phyloP scores from a whole-genome alignment of 2,113 vertebrate species.

The Xiphophorus hellerii region DNA sequence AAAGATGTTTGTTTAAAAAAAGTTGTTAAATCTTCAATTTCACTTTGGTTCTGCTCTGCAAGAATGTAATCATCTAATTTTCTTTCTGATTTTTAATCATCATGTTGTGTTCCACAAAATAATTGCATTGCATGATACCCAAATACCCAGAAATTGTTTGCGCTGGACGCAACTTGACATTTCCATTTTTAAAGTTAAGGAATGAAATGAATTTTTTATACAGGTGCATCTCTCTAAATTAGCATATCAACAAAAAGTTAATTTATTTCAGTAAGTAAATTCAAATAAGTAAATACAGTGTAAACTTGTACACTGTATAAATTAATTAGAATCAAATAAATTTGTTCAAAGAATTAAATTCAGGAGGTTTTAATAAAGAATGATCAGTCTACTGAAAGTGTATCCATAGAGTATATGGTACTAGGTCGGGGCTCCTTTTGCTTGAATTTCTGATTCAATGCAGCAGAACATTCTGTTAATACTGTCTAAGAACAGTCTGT shows the following conservation, averaged over 20 bases:
- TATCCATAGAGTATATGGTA: too few relatives aligned
- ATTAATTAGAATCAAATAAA: too few relatives aligned
- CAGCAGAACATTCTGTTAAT: not conserved
- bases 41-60: slow-evolving; percentile 11
- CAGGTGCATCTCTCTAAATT: too few relatives aligned
- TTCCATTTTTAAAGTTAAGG: not conserved
- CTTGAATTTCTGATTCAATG: not conserved
- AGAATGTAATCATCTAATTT: slow-evolving; percentile 13
- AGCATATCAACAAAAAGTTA: too few relatives aligned
- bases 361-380: too few relatives aligned
- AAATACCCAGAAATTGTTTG: slow-evolving; percentile 20
- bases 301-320: too few relatives aligned
- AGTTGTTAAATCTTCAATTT: not conserved
- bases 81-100: not conserved
- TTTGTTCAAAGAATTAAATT: too few relatives aligned
- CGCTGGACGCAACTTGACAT: slow-evolving; percentile 47
- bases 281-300: too few relatives aligned
- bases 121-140: not conserved
- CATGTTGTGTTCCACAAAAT: slow-evolving; percentile 3
- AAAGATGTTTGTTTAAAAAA: not conserved
- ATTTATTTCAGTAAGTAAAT: too few relatives aligned
- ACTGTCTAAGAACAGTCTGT: not conserved
- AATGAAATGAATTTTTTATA: not conserved
- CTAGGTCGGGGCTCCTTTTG: too few relatives aligned
- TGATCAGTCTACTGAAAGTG: too few relatives aligned